These are phyloP conservation scores for Catamblyrhynchus diadema DNA, from an alignment of 2,797 vertebrate species.

Conservation along the genomic window DNA sequence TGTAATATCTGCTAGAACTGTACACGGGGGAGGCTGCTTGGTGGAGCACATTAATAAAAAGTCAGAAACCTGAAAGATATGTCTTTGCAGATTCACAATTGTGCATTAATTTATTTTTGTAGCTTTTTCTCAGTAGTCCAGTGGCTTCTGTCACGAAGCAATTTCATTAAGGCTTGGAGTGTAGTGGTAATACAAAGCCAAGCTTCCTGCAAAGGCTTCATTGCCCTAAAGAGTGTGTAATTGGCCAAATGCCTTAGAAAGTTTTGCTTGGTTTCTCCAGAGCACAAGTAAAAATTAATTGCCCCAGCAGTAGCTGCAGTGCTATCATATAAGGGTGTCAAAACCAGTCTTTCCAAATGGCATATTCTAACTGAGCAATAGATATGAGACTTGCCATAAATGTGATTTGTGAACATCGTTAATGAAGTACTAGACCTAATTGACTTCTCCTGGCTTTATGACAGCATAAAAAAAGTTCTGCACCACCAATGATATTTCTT, in stretches of 20 bases:
- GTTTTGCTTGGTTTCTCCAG: constrained; percentile 74
- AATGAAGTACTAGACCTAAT: constrained; percentile 78
- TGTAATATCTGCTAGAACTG: constrained; percentile 62
- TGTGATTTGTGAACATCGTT: constrained; percentile 79
- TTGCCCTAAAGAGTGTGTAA: constrained; percentile 73
- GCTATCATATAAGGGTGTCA: constrained; percentile 68
- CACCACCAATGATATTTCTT: constrained; percentile 60
- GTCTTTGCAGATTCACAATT: constrained; percentile 50
- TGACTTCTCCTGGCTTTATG: constrained; percentile 77
- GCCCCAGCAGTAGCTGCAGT: constrained; percentile 65
- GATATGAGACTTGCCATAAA: constrained; percentile 71
- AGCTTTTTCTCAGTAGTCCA: constrained; percentile 69
- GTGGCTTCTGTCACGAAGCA: constrained; percentile 62
- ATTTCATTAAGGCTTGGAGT: constrained; percentile 72
- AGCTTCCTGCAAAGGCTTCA: constrained; percentile 63
- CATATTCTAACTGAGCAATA: constrained; percentile 56
- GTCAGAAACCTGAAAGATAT: constrained; percentile 69
- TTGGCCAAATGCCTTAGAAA: constrained; percentile 71
- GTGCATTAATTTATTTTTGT: constrained; percentile 72
- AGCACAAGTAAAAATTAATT: constrained; percentile 80
- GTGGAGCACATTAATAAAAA: constrained; percentile 72
- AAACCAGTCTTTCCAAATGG: constrained; percentile 70
- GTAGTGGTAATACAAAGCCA: constrained; percentile 61
- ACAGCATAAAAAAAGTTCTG: constrained; percentile 71
- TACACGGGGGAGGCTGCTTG: constrained; percentile 56